These are phyloP conservation scores for Labrus mixtus DNA, from an alignment of 2,113 vertebrate species.

Conservation along the genomic window DNA sequence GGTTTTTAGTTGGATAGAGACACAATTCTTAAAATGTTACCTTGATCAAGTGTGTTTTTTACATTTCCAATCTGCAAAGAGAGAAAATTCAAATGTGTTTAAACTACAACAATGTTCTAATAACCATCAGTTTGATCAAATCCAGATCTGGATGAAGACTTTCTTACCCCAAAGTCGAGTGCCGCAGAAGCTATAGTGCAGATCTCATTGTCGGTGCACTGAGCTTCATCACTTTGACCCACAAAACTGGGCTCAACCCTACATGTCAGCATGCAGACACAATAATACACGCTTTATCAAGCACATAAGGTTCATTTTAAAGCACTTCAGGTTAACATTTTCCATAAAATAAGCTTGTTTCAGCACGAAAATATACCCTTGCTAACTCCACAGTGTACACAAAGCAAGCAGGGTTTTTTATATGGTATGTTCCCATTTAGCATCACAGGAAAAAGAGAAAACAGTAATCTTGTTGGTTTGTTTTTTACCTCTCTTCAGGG, in stretches of 20 bases:
- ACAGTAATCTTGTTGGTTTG: not conserved
- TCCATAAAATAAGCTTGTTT: not conserved
- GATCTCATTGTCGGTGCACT: constrained; percentile 52
- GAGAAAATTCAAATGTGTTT: too few species aligned
- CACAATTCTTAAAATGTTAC: too few species aligned
- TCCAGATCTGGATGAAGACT: not conserved
- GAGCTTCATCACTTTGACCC: constrained; percentile 37
- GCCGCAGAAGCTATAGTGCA: constrained; percentile 28
- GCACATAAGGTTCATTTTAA: not conserved
- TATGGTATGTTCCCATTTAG: not conserved
- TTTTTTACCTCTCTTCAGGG: constrained; percentile 49
- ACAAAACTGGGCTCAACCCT: constrained; percentile 23
- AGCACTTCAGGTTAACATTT: not conserved
- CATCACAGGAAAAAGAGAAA: not conserved
- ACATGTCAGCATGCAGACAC: constrained; percentile 13
- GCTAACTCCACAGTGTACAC: not conserved
- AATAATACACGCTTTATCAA: not conserved
- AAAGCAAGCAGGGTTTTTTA: not conserved
- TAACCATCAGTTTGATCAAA: constrained; percentile 37
- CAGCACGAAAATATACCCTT: not conserved
- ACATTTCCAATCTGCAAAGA: too few species aligned
- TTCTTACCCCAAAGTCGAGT: not conserved
- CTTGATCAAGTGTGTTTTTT: too few species aligned
- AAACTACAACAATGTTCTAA: not conserved
- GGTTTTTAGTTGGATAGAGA: too few species aligned